Evolutionary conservation across 2,888 invertebrate species (phyloP), one percentile per base, ranked within the genome.

Genomic region (Caenorhabditis panamensis): DNA sequence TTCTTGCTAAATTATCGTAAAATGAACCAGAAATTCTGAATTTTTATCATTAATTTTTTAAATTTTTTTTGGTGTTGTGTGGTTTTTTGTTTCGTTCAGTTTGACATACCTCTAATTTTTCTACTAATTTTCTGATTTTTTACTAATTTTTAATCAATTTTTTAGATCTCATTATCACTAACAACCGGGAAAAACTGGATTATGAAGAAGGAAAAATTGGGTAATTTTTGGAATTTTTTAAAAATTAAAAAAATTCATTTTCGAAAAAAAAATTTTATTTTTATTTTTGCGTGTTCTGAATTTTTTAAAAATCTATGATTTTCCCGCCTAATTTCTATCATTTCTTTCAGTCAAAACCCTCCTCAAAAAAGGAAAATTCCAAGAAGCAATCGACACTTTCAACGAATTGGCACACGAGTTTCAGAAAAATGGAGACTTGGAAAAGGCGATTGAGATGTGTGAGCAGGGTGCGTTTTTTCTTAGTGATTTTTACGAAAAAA

Each of bases 391-490:
- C n/a, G 75, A 80, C 31, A 20, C 22, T 13, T 62, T 49, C 22
- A 80, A 75, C 22, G 61, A 75, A 26, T 18, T 22, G n/a, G 75
- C 47, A 6, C 59, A 59, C 0, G 62, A 61, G 2, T 49, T 54
- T 0, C 28, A 64, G 22, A 37, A 54, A 16, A 28, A 31, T 9
- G 80, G 56, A 41, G 47, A 75, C 11, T 37, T 31, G 0, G 69
- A 69, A 5, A n/a, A 47, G 11, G 79, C 79, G 13, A 75, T 79
- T 5, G 56, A 51, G 24, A 13, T 66, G 1, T 22, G 26, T 11
- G 41, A 64, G 61, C 37, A 75, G 47, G 75, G 79, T 72, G 28
- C 44, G 49, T n/a, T 31, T 36, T 61, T n/a, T n/a, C n/a, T n/a
- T n/a, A n/a, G n/a, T n/a, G 41, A 13, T 6, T 11, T 41, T 41